A percentile compares a stretch with the other conserved stretches of the same genome.
Conservation (phyloP, 2,888 invertebrate genomes). For the Ptilodon capucinus region DNA sequence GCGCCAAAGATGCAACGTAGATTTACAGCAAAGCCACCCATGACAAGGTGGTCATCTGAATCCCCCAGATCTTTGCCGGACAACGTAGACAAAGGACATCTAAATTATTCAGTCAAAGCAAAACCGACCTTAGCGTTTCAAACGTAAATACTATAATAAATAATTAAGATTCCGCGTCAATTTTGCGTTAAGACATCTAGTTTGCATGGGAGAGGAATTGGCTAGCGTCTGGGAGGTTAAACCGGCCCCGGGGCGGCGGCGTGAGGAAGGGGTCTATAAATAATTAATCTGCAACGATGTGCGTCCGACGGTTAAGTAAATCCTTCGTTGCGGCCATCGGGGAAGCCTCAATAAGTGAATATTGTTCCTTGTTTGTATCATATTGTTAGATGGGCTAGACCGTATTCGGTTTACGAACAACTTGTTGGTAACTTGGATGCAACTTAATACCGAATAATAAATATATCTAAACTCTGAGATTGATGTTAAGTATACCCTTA, state of each 20-base stretch:
- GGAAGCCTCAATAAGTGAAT: constrained; percentile 39
- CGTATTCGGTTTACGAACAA: too few relatives aligned
- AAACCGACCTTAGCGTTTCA: constrained; percentile 69
- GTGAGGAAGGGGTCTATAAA: constrained; percentile 74
- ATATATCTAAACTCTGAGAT: too few relatives aligned
- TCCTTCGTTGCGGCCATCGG: constrained; percentile 57
- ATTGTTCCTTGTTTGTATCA: constrained; percentile 41
- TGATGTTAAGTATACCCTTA: too few relatives aligned
- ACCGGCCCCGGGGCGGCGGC: constrained; percentile 66
- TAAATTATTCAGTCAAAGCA: constrained; percentile 75
- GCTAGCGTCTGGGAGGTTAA: constrained; percentile 76
- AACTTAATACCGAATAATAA: too few relatives aligned
- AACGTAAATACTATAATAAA: constrained; percentile 67
- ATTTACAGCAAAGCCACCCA: constrained; percentile 75
- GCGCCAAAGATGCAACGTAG: constrained; percentile 79
- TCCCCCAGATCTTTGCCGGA: constrained; percentile 75
- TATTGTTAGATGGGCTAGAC: constrained; percentile 17
- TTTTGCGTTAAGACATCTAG: constrained; percentile 78
- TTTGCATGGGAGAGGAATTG: constrained; percentile 78
- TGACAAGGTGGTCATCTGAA: constrained; percentile 82
- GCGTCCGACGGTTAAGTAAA: constrained; percentile 71
- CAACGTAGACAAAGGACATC: constrained; percentile 77
- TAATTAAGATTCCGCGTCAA: constrained; percentile 71
- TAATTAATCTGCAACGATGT: constrained; percentile 79
- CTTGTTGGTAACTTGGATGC: too few relatives aligned